Base-by-base conservation (phyloP, 1,140 invertebrate species). In the Halesus radiatus region DNA sequence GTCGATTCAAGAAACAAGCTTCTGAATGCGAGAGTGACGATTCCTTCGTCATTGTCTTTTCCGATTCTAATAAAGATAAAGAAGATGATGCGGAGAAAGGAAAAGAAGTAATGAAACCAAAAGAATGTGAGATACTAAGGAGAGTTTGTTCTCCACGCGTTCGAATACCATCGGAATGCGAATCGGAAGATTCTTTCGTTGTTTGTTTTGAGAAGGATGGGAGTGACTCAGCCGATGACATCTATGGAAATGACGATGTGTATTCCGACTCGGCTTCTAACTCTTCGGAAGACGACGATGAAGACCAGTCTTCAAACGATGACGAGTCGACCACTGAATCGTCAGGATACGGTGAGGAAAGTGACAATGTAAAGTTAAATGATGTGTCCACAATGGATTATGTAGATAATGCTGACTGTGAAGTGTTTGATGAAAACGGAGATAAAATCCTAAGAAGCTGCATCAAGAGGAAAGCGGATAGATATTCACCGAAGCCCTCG, bases 121-220 rank as follows among this genome's bases (percentile, higher is more conserved):
- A 16, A 15, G 72, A 74, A 74, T 45, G 10, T 13, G 26, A 56
- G 20, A 72, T 72, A 18, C 0, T 3, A 7, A 54, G 29, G 13
- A 77, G 20, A 8, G 8, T 7, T 64, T 26, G 23, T 18, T 10
- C 70, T 29, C 23, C 70, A 15, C 53, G 81, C 16, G 29, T 22
- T 23, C 32, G 74, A 32, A 8, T 62, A 26, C 64, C 74, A 23
- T 84, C 83, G 8, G 83, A 84, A 76, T 84, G 83, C 50, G 83
- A 82, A 26, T 82, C 80, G 1, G 83, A 84, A 78, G 83, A 84
- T 64, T 82, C 80, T 10, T 84, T 84, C 76, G 76, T 82, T 15
- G 66, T 82, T 10, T 77, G 74, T 23, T 84, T 84, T 32, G 80
- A 80, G n/a, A 64, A 23, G 26, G 32, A 64, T n/a, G 53, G 13